Evolutionary conservation across 2,888 invertebrate genomes (phyloP), one percentile per base, ranked within the genome.

Genomic region (Tetragnatha montana): DNA sequence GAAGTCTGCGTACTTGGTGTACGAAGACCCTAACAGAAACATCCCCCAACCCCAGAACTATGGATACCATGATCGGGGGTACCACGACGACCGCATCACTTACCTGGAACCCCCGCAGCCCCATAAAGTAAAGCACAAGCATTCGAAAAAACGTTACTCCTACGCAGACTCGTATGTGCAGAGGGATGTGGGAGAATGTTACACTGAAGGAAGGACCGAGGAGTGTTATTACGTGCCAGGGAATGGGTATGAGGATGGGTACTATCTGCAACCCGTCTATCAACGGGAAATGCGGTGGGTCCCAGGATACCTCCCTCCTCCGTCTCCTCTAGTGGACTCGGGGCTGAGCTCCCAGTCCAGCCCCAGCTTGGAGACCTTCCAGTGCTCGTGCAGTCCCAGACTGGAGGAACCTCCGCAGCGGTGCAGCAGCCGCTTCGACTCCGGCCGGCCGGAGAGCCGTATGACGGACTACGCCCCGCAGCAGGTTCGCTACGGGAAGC

Each of bases 321-420:
- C 91, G 12, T 90, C 90, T 8, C 91, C 91, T 17, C 51, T 87
- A 7, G 35, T 35, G 4, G 91, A 91, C 78, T 91, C 91, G 6
- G 91, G 91, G 8, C 78, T 91, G 35, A 91, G 91, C 60, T 91
- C 91, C 17, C 91, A 91, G 22, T 91, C 91, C 50, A 91, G 83
- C 89, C 91, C 91, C n/a, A 91, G 91, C 84, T 73, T 91, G 8
- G 91, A 90, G 8, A 80, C 76, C 7, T 69, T 75, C 12, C 14
- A 12, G 0, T 90, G 87, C 35, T 74, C 73, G 8, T 90, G 90
- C 19, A 35, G 35, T 35, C 50, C 83, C 19, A 68, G 47, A 49
- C 17, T 47, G 14, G 35, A 21, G 3, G 83, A 87, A 6, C 22
- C n/a, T 21, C 19, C 71, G 35, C 8, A 47, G 0, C 14, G 50